Evolutionary conservation across 1,140 invertebrate genomes (phyloP), one percentile per base, ranked within the genome.

Genomic region (Bombus waltoni): DNA sequence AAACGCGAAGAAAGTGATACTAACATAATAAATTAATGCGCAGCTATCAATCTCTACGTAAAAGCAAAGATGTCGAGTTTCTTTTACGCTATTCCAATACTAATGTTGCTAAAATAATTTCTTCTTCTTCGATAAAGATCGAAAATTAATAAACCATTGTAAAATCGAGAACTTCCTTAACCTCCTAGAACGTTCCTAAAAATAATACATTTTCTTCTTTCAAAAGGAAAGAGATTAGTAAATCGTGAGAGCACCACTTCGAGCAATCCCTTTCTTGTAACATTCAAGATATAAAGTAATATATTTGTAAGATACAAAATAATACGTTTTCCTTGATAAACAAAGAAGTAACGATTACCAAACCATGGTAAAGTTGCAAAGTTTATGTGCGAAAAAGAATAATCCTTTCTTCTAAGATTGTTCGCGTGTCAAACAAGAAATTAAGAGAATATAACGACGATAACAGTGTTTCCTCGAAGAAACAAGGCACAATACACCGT

Each of bases 401-500:
- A 32, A 66, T 66, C 65, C 13, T 6, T 32, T 15, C 13, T 18
- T 32, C n/a, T 32, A 15, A 18, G n/a, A 13, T 32, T 66, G 65
- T 35, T 66, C 65, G 6, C 65, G 65, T 32, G 65, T 32, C 6
- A 32, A 66, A 15, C 13, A 66, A 66, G 65, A 66, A 32, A 44
- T 71, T 35, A 38, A n/a, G 68, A 32, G 25, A 28, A 40, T 57
- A 65, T 57, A 10, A 76, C 62, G 25, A n/a, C 44, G 53, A n/a
- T 83, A 83, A 83, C 68, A 68, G 76, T 47, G 76, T 87, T 65
- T 65, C 57, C 9, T 42, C 70, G 66, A 38, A n/a, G 73, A 78
- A 74, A 72, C 85, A 22, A 72, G 71, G 42, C 72, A 83, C 84
- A 87, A 89, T 83, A 47, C 40, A 59, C 18, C 13, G 44, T 28